Base-by-base conservation (phyloP, 2,113 vertebrate species). In the Salvator merianae region DNA sequence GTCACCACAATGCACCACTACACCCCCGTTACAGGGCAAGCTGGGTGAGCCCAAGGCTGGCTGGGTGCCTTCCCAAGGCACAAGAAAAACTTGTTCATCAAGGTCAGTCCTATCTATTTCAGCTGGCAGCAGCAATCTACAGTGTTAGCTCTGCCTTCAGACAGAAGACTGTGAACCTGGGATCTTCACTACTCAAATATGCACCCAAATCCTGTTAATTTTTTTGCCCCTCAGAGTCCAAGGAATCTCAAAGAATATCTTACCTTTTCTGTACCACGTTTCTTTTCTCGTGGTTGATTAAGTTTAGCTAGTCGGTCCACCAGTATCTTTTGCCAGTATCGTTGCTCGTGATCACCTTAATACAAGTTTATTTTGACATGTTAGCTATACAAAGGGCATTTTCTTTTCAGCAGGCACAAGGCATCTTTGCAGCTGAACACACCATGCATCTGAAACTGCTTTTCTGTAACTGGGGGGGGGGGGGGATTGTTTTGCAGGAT, bases 281-380 rank as follows among this genome's bases (percentile, higher is more conserved):
- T 99, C 95, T 99, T 99, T 66, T 99, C 98, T 72, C 98, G 95
- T 32, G 99, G 98, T 38, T 98, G 98, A 89, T 99, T 99, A 38
- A 99, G 95, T 85, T 99, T 99, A 77, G 97, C 98, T 84, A 99
- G 99, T 59, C 99, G 97, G 92, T 99, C 98, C 82, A 99, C 98
- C 38, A 99, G 91, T 88, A 99, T 99, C 96, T 99, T 99, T 95
- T 99, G 99, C 99, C 99, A 99, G 85, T 99, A 99, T 86, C 98
- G 95, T 63, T 99, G 98, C 5, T 99, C 98, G 1, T 97, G 88
- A 90, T 99, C 98, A 91, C 98, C 99, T 99, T 82, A 84, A 87
- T 80, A 81, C 20, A 84, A 81, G 85, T 50, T 83, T 13, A 2
- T 81, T 85, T 16, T 16, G 0, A 71, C 2, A 72, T 0, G 4